phyloP scores from a whole-genome alignment of 2,888 invertebrate genomes.

The Macroteleia sp. region DNA sequence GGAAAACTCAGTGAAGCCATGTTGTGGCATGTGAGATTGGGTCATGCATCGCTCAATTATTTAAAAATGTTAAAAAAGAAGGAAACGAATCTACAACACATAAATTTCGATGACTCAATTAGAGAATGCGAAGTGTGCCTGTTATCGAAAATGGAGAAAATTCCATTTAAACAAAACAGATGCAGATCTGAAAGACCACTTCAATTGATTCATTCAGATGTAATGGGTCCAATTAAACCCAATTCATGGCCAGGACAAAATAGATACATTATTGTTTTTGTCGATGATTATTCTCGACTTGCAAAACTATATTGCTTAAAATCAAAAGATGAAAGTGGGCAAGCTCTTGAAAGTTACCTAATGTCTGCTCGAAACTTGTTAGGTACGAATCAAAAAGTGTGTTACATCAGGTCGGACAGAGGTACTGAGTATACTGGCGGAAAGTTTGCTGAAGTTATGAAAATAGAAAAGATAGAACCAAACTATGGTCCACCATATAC shows the following conservation, averaged over 20 bases:
- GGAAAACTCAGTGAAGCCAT: conserved; percentile 36
- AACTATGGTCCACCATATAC: conserved; percentile 50
- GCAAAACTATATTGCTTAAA: conserved; percentile 60
- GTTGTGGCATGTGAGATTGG: conserved; percentile 49
- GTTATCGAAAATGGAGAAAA: conserved; percentile 61
- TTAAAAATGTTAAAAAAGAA: conserved; percentile 61
- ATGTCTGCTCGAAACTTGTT: conserved; percentile 63
- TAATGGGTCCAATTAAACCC: conserved; percentile 62
- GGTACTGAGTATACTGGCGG: conserved; percentile 65
- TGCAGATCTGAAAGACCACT: neutral
- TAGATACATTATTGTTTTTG: conserved; percentile 53
- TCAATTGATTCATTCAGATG: neutral
- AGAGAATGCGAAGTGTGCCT: conserved; percentile 63
- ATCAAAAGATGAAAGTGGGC: conserved; percentile 65
- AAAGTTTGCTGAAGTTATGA: conserved; percentile 56
- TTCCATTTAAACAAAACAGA: conserved; percentile 54
- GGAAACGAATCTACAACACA: conserved; percentile 52
- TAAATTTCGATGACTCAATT: conserved; percentile 67
- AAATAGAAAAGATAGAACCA: conserved; percentile 46
- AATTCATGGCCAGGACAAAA: conserved; percentile 44
- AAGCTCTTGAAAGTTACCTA: conserved; percentile 64
- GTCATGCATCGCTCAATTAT: conserved; percentile 65
- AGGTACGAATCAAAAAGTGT: conserved; percentile 61
- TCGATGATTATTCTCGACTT: conserved; percentile 64
- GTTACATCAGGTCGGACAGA: conserved; percentile 60